These are phyloP conservation scores for Nyleta sp. DNA, from an alignment of 2,888 invertebrate species.

Conservation along the genomic window DNA sequence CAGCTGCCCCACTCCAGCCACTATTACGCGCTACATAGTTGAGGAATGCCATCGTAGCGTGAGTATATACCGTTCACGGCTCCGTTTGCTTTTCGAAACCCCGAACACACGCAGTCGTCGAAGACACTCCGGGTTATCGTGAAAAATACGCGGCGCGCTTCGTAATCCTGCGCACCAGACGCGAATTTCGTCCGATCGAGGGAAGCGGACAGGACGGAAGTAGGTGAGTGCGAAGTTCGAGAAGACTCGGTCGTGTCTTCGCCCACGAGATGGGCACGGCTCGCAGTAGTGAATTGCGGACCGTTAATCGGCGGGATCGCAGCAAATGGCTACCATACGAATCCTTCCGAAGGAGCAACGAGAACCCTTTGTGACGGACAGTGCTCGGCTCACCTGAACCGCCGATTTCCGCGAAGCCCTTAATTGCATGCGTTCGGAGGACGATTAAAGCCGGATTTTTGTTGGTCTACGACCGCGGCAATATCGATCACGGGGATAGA, in stretches of 20 bases:
- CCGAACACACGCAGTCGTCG: neutral
- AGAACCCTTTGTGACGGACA: constrained; percentile 21
- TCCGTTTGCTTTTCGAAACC: constrained; percentile 9
- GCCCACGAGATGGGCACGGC: constrained; percentile 44
- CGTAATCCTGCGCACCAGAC: constrained; percentile 10
- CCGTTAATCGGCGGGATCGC: constrained; percentile 59
- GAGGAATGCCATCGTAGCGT: constrained; percentile 43
- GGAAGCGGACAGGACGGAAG: constrained; percentile 31
- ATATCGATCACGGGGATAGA: no score
- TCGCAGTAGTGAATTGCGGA: constrained; percentile 41
- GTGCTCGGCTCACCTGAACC: neutral
- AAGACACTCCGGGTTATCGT: no score
- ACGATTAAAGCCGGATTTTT: constrained; percentile 19
- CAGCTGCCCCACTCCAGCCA: constrained; percentile 54
- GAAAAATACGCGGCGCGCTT: neutral
- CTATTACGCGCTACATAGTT: constrained; percentile 55
- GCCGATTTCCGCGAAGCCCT: constrained; percentile 30
- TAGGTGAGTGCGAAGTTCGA: constrained; percentile 51
- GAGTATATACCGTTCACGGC: constrained; percentile 42
- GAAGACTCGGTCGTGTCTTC: constrained; percentile 17
- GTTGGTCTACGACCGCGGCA: no score
- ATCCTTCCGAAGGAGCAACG: constrained; percentile 15
- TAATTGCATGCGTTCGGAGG: constrained; percentile 32
- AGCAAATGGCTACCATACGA: constrained; percentile 56
- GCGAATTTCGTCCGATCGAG: constrained; percentile 17